Conservation (phyloP, 2,888 invertebrate species). For the Andrena minutula region DNA sequence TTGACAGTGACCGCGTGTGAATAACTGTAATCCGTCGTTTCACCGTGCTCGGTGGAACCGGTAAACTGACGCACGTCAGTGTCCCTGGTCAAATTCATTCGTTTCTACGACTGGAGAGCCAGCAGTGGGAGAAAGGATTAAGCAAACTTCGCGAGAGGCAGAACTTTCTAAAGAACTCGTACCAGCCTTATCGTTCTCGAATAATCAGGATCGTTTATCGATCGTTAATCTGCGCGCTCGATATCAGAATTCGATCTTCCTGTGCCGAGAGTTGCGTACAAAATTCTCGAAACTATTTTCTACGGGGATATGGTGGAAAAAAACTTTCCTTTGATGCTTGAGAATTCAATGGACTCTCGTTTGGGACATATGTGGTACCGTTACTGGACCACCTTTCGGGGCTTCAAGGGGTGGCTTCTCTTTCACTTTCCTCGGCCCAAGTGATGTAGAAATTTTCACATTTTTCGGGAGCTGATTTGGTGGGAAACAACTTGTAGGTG, state of each 20-base stretch:
- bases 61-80: constrained; percentile 54
- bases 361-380: constrained; percentile 13
- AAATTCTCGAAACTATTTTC: not conserved
- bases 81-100: constrained; percentile 53
- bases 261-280: not conserved
- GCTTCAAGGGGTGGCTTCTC: not conserved
- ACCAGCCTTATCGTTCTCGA: constrained; percentile 29
- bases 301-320: not conserved
- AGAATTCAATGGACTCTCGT: not conserved
- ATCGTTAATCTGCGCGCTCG: not conserved
- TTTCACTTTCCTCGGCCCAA: not conserved
- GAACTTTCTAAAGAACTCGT: constrained; percentile 50
- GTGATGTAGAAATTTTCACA: not conserved
- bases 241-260: not conserved
- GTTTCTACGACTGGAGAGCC: constrained; percentile 7
- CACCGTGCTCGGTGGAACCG: constrained; percentile 56
- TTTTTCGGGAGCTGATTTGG: not conserved
- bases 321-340: constrained; percentile 1
- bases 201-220: constrained; percentile 9
- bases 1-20: constrained; percentile 80
- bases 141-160: constrained; percentile 23
- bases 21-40: constrained; percentile 83
- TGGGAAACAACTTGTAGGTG: not conserved
- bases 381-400: not conserved
- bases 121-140: constrained; percentile 17